Evolutionary conservation across 2,113 vertebrate species (phyloP).

Genomic region (Psittacula cyanocephala): DNA sequence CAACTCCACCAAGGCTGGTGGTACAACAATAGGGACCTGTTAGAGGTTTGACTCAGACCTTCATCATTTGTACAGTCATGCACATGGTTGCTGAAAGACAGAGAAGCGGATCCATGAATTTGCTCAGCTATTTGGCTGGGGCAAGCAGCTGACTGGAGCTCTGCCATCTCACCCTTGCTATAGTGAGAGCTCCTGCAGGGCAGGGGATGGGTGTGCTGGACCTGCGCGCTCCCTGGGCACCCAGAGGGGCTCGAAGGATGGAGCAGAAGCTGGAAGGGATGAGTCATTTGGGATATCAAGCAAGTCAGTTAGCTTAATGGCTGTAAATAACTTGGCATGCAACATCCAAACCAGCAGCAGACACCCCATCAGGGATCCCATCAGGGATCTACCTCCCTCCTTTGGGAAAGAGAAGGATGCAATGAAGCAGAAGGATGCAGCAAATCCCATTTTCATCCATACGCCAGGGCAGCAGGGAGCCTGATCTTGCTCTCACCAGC

Average conservation of each 20-base stretch:
- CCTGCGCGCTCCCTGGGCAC: not conserved
- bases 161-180: not conserved
- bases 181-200: accelerated
- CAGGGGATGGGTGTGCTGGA: not conserved
- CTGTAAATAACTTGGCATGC: not conserved
- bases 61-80: accelerated
- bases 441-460: not conserved
- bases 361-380: not conserved
- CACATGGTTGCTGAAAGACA: not conserved
- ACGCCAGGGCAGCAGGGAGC: not conserved
- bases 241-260: not conserved
- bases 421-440: not conserved
- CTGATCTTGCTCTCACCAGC: not conserved
- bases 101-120: not conserved
- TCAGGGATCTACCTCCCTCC: not conserved
- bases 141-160: not conserved
- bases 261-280: not conserved
- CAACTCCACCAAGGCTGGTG: not conserved
- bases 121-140: accelerated
- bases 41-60: not conserved
- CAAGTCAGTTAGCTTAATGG: not conserved
- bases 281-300: not conserved
- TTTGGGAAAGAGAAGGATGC: not conserved
- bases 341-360: not conserved
- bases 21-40: not conserved